Evolutionary conservation across 2,888 invertebrate species (phyloP).

Genomic region (Mantis religiosa): DNA sequence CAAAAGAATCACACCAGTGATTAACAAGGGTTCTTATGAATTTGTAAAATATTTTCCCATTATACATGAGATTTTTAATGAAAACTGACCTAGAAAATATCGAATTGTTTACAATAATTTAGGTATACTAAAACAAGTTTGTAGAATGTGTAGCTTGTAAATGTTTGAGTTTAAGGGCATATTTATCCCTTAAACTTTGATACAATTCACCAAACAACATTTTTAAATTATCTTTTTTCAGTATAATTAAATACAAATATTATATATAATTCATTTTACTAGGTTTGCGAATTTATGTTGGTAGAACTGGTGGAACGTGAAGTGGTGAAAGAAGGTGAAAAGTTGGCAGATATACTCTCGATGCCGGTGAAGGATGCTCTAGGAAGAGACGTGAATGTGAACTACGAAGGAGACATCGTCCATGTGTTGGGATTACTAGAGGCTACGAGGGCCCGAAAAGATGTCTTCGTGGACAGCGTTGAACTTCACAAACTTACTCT

Average conservation of each 20-base stretch:
- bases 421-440: slow-evolving; percentile 68
- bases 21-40: too few species aligned
- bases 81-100: too few species aligned
- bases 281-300: slow-evolving; percentile 33
- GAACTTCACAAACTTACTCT: slow-evolving; percentile 72
- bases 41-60: too few species aligned
- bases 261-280: neutral
- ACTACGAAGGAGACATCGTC: slow-evolving; percentile 67
- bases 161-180: neutral
- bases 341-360: slow-evolving; percentile 69
- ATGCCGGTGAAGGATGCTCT: slow-evolving; percentile 75
- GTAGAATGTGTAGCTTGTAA: too few species aligned
- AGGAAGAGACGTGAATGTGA: slow-evolving; percentile 63
- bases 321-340: slow-evolving; percentile 69
- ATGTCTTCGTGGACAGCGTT: slow-evolving; percentile 69
- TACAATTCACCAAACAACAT: too few species aligned
- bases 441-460: slow-evolving; percentile 63
- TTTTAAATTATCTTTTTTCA: too few species aligned
- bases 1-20: too few species aligned
- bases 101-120: too few species aligned
- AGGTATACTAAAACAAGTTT: too few species aligned
- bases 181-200: neutral
- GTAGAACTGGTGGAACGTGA: slow-evolving; percentile 65
- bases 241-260: neutral
- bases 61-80: too few species aligned